A percentile compares a stretch with the other conserved stretches of the same genome.
These are phyloP conservation scores for Danaus chrysippus DNA, from an alignment of 2,888 invertebrate genomes.

Conservation along the genomic window DNA sequence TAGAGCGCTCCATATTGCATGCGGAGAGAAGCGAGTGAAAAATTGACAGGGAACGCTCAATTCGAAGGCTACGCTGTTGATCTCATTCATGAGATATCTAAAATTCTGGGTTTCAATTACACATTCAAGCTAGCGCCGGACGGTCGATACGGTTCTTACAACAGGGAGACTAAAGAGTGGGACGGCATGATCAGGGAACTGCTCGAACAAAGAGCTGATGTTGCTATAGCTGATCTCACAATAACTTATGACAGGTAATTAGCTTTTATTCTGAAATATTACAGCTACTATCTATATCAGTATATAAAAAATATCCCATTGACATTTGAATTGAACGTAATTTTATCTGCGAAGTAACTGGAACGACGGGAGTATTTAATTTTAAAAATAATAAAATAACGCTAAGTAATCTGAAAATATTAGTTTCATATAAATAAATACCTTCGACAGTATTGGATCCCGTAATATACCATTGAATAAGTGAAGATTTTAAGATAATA, in stretches of 20 bases:
- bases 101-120: constrained; percentile 91
- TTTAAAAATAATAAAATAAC: no score
- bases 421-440: no score
- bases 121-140: constrained; percentile 92
- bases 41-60: constrained; percentile 92
- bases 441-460: no score
- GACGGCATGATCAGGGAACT: constrained; percentile 94
- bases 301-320: neutral
- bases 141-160: constrained; percentile 90
- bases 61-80: constrained; percentile 98
- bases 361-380: no score
- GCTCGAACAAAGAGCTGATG: constrained; percentile 93
- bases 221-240: constrained; percentile 98
- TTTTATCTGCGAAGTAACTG: no score
- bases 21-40: constrained; percentile 91
- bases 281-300: neutral
- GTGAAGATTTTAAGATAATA: no score
- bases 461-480: neutral
- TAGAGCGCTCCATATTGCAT: constrained; percentile 98
- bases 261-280: constrained; percentile 13
- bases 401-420: no score
- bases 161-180: constrained; percentile 92
- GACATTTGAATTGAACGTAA: no score
- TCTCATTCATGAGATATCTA: constrained; percentile 94
- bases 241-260: constrained; percentile 96